Conservation (phyloP, 2,797 vertebrate species). For the Parambassis ranga region DNA sequence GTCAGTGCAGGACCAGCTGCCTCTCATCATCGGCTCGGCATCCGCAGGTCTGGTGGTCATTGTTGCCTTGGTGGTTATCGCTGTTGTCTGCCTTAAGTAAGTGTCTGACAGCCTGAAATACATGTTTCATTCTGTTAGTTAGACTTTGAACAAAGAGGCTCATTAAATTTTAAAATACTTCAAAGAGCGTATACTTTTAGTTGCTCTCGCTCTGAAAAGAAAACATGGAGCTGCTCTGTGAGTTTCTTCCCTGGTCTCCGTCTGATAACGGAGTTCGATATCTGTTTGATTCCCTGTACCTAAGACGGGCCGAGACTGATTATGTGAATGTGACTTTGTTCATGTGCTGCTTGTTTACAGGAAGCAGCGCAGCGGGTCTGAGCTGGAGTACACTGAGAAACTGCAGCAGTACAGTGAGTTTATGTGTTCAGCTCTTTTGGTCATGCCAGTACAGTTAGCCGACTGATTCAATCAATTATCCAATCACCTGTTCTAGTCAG, state of each 20-base stretch:
- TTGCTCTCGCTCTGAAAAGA: not conserved
- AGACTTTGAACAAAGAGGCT: conserved; percentile 52
- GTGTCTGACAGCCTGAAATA: conserved; percentile 48
- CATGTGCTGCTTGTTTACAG: conserved; percentile 78
- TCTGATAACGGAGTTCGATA: conserved; percentile 13
- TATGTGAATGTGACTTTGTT: conserved; percentile 56
- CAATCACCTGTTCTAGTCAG: conserved; percentile 57
- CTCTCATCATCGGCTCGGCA: conserved; percentile 94
- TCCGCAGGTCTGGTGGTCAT: conserved; percentile 92
- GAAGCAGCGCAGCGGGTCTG: conserved; percentile 90
- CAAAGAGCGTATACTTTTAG: conserved; percentile 18
- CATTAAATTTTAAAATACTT: conserved; percentile 61
- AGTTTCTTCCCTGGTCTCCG: not conserved
- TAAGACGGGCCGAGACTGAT: conserved; percentile 41
- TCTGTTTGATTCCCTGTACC: conserved; percentile 23
- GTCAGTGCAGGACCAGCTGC: conserved; percentile 93
- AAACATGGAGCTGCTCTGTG: not conserved
- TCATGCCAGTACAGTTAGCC: conserved; percentile 61
- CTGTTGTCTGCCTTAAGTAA: conserved; percentile 97
- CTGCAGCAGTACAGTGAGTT: conserved; percentile 97
- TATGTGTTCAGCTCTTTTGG: conserved; percentile 37
- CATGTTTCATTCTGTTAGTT: conserved; percentile 53
- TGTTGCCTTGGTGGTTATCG: conserved; percentile 92
- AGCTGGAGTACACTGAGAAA: conserved; percentile 97
- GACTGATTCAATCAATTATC: conserved; percentile 69